Conservation (phyloP, 2,888 invertebrate genomes). For the Philhelius pedissequus region DNA sequence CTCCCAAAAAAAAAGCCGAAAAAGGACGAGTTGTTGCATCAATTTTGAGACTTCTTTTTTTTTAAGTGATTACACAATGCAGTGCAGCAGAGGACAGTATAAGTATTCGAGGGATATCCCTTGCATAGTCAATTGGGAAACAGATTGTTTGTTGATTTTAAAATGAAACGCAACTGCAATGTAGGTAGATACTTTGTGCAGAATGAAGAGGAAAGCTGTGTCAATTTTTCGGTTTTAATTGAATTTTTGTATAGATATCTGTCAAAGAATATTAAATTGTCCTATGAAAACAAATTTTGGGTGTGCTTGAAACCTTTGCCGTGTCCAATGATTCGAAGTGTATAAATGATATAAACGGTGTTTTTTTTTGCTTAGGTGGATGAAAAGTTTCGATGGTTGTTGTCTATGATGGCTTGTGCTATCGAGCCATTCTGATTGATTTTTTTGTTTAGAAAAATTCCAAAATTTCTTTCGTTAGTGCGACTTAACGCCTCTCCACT, state of each 20-base stretch:
- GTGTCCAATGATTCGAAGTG: too few species aligned
- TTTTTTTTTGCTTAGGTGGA: too few species aligned
- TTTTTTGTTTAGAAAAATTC: too few species aligned
- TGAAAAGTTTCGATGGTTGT: too few species aligned
- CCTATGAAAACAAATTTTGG: not conserved
- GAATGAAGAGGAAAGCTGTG: not conserved
- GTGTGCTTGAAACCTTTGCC: not conserved
- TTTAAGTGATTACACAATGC: not conserved
- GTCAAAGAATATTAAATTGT: not conserved
- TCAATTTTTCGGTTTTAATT: not conserved
- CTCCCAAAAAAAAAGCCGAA: not conserved
- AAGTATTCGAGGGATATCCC: not conserved
- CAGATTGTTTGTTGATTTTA: conserved; percentile 10
- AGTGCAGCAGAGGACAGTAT: not conserved
- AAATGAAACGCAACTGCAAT: not conserved
- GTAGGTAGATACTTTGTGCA: not conserved
- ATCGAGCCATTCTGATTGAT: too few species aligned
- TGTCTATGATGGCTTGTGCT: too few species aligned
- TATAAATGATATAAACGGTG: too few species aligned
- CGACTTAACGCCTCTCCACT: too few species aligned
- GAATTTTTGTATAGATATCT: not conserved
- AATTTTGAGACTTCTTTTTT: not conserved
- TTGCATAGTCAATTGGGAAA: not conserved
- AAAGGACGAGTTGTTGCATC: conserved; percentile 10
- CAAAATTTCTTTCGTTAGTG: too few species aligned